phyloP scores from a whole-genome alignment of 2,113 vertebrate genomes.

The Odobenus rosmarus region DNA sequence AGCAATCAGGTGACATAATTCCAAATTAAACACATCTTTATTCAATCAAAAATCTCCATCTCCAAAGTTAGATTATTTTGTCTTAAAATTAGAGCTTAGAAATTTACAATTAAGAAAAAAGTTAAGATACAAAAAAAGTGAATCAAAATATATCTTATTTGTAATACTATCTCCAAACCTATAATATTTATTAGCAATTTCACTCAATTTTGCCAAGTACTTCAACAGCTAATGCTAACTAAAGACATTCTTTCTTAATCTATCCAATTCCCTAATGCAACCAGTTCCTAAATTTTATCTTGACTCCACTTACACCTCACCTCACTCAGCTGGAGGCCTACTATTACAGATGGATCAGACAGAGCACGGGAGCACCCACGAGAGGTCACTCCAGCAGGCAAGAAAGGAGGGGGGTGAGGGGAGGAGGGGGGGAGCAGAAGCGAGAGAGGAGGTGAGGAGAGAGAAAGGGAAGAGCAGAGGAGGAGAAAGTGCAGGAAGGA shows the following conservation, averaged over 20 bases:
- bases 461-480: constrained; percentile 71
- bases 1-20: constrained; percentile 4
- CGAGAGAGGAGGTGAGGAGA: constrained; percentile 84
- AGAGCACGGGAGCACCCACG: neutral
- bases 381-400: neutral
- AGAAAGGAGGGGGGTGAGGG: neutral
- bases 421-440: constrained; percentile 82
- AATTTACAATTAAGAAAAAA: constrained; percentile 30
- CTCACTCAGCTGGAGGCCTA: neutral
- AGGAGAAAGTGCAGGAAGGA: constrained; percentile 79
- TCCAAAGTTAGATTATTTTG: neutral
- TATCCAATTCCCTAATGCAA: neutral
- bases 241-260: neutral
- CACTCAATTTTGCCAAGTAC: neutral
- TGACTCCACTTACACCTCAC: neutral
- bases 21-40: constrained; percentile 9
- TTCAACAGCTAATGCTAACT: neutral
- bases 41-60: constrained; percentile 40
- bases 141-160: constrained; percentile 17
- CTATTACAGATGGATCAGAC: neutral
- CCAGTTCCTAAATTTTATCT: constrained; percentile 16
- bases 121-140: neutral
- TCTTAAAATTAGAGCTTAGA: constrained; percentile 42
- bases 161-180: neutral
- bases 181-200: neutral